Percentiles rank a stretch among this genome's conserved stretches.
Evolutionary conservation across 1,140 invertebrate genomes (phyloP).

Genomic region (Psix sp.): DNA sequence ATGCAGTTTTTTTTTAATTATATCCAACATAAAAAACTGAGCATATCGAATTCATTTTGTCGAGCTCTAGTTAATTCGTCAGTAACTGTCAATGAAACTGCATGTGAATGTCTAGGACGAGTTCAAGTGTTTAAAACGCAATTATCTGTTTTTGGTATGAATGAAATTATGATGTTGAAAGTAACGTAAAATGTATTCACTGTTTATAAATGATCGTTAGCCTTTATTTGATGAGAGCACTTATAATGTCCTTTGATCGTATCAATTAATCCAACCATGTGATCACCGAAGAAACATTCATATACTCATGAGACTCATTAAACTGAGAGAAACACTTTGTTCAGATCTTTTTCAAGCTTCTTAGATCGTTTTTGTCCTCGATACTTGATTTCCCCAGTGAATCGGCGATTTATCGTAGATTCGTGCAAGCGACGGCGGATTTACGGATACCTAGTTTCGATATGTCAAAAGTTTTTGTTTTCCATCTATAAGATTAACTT

Average conservation of each 20-base stretch:
- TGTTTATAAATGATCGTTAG: not conserved
- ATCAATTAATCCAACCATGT: not conserved
- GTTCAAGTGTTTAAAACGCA: not conserved
- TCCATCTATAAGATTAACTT: too few relatives aligned
- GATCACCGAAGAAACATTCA: constrained; percentile 1
- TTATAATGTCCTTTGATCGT: not conserved
- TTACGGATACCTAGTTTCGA: too few relatives aligned
- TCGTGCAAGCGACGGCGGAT: constrained; percentile 25
- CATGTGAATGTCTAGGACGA: too few relatives aligned
- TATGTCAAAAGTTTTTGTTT: too few relatives aligned
- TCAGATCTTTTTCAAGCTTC: constrained; percentile 4
- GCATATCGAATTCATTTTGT: too few relatives aligned
- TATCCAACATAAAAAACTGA: too few relatives aligned
- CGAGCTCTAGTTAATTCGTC: too few relatives aligned
- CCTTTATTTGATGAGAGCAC: not conserved
- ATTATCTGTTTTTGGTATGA: not conserved
- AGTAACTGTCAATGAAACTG: too few relatives aligned
- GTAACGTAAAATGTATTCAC: not conserved
- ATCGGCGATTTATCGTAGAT: constrained; percentile 35
- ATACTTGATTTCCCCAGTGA: constrained; percentile 31
- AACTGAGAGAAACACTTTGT: constrained; percentile 23
- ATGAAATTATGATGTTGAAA: not conserved
- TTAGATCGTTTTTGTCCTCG: constrained; percentile 4
- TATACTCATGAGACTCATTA: constrained; percentile 36
- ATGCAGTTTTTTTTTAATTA: too few relatives aligned